phyloP scores from a whole-genome alignment of 2,888 invertebrate genomes.

The Apomyelois bistriatella region DNA sequence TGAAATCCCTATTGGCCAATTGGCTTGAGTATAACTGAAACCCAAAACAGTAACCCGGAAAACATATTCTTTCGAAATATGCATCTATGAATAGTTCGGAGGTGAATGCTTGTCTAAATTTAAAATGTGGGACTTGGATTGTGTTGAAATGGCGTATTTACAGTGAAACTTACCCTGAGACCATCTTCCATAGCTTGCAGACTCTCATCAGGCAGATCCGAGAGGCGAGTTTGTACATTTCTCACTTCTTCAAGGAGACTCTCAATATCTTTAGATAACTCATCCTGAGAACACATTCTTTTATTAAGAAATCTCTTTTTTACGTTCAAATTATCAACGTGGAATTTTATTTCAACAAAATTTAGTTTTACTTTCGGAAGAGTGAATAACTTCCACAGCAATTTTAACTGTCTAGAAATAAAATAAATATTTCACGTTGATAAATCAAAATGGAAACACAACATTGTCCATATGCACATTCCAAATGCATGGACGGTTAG shows the following conservation, averaged over 20 bases:
- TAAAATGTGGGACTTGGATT: slow-evolving; percentile 29
- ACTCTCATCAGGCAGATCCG: slow-evolving; percentile 84
- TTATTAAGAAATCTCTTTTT: slow-evolving; percentile 55
- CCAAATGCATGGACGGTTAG: slow-evolving; percentile 53
- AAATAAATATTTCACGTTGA: not conserved
- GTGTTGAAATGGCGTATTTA: slow-evolving; percentile 35
- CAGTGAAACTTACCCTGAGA: slow-evolving; percentile 82
- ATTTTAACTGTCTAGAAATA: not conserved
- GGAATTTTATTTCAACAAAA: slow-evolving; percentile 16
- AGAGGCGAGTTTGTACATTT: slow-evolving; percentile 83
- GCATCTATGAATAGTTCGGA: slow-evolving; percentile 30
- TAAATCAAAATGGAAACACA: not conserved
- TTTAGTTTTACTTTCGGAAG: not conserved
- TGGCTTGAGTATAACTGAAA: not conserved
- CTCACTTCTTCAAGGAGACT: slow-evolving; percentile 84
- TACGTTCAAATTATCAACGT: slow-evolving; percentile 26
- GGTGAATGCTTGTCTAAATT: slow-evolving; percentile 35
- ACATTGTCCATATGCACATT: slow-evolving; percentile 44
- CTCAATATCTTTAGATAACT: slow-evolving; percentile 84
- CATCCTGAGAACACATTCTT: slow-evolving; percentile 79
- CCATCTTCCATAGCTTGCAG: slow-evolving; percentile 86
- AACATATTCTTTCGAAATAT: slow-evolving; percentile 13
- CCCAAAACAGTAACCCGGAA: slow-evolving; percentile 5
- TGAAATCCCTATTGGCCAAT: slow-evolving; percentile 15
- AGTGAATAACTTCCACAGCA: too few relatives aligned